Evolutionary conservation across 2,797 vertebrate species (phyloP).

Genomic region (Oreochromis grahami): DNA sequence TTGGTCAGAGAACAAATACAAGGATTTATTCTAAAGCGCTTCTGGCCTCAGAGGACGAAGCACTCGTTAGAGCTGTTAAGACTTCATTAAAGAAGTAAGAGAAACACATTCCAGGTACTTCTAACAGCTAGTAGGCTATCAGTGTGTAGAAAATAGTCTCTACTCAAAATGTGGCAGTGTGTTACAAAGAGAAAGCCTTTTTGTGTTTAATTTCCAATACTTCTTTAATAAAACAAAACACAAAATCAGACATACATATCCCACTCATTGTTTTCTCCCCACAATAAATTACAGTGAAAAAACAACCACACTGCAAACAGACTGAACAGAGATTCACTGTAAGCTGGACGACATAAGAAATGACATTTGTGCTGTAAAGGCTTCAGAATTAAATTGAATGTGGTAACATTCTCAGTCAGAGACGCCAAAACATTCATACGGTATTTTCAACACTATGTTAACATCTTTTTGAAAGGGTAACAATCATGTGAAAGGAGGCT

Average conservation of each 20-base stretch:
- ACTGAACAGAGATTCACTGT: not conserved
- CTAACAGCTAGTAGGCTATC: not conserved
- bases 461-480: not conserved
- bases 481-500: not conserved
- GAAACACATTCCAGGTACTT: not conserved
- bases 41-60: not conserved
- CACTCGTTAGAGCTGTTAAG: not conserved
- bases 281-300: not conserved
- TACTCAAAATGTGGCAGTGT: not conserved
- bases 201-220: not conserved
- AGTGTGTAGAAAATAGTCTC: not conserved
- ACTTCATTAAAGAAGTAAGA: not conserved
- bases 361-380: not conserved
- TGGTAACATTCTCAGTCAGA: not conserved
- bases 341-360: not conserved
- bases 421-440: not conserved
- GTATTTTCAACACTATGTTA: not conserved
- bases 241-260: not conserved
- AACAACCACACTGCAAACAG: not conserved
- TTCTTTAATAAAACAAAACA: not conserved
- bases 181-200: not conserved
- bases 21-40: not conserved
- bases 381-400: not conserved
- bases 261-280: not conserved
- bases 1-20: not conserved